A percentile compares a stretch with the other conserved stretches of the same genome.
These are phyloP conservation scores for Andrena hattorfiana DNA, from an alignment of 2,888 invertebrate species.

Conservation along the genomic window DNA sequence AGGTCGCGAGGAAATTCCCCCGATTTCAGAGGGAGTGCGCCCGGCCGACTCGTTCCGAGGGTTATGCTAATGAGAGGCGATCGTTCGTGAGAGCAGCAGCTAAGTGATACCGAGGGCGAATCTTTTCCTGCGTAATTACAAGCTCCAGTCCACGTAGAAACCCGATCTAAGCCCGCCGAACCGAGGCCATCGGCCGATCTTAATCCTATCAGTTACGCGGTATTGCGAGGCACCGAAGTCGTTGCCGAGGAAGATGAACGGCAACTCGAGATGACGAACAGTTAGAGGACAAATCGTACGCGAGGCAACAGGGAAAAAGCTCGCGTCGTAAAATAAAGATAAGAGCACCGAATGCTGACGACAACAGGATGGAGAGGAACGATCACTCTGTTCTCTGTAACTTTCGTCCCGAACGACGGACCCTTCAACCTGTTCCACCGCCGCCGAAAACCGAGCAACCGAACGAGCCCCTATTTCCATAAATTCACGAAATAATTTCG, in stretches of 20 bases:
- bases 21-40: constrained; percentile 43
- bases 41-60: constrained; percentile 40
- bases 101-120: constrained; percentile 70
- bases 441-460: constrained; percentile 16
- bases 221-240: constrained; percentile 44
- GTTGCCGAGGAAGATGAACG: constrained; percentile 1
- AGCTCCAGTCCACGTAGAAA: constrained; percentile 58
- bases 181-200: constrained; percentile 70
- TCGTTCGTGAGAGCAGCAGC: constrained; percentile 62
- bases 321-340: neutral
- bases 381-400: neutral
- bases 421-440: constrained; percentile 1
- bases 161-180: constrained; percentile 70
- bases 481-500: constrained; percentile 57
- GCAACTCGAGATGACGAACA: neutral
- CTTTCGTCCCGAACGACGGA: neutral
- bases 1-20: constrained; percentile 35
- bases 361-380: neutral
- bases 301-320: neutral
- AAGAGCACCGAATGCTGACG: neutral
- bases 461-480: constrained; percentile 35
- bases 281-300: neutral
- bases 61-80: constrained; percentile 74
- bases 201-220: constrained; percentile 81
- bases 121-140: constrained; percentile 72